These are phyloP conservation scores for Sisyra terminalis DNA, from an alignment of 2,888 invertebrate genomes.

Conservation along the genomic window DNA sequence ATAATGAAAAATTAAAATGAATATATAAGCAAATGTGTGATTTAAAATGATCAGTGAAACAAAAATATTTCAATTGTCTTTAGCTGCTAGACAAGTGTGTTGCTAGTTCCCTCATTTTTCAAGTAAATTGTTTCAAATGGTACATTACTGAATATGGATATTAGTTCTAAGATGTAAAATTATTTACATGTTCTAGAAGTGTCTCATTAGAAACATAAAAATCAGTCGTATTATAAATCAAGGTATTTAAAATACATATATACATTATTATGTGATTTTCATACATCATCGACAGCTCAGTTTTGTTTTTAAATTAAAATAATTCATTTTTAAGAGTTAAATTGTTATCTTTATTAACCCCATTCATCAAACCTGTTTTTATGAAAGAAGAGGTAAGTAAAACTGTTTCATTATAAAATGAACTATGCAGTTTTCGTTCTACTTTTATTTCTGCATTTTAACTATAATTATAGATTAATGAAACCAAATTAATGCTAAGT, in stretches of 20 bases:
- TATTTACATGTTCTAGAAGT: constrained; percentile 3
- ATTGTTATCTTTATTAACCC: constrained; percentile 1
- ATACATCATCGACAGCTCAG: constrained; percentile 8
- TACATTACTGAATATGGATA: constrained; percentile 1
- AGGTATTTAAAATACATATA: constrained; percentile 4
- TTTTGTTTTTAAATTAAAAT: constrained; percentile 9
- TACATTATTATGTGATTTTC: constrained; percentile 8
- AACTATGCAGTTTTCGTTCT: too few relatives aligned
- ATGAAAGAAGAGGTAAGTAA: background rate
- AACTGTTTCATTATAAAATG: too few relatives aligned
- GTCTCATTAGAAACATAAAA: constrained; percentile 3
- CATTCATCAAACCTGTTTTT: background rate
- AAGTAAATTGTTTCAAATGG: constrained; percentile 4
- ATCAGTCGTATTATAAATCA: constrained; percentile 1
- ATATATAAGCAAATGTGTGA: too few relatives aligned
- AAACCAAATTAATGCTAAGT: too few relatives aligned
- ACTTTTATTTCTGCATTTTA: too few relatives aligned
- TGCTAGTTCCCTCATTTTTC: constrained; percentile 5
- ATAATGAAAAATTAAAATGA: too few relatives aligned
- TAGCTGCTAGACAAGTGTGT: constrained; percentile 5
- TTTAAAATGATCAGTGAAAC: background rate
- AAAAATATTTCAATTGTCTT: constrained; percentile 1
- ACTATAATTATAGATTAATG: too few relatives aligned
- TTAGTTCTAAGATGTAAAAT: background rate
- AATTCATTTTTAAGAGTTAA: constrained; percentile 6